Base-by-base conservation (phyloP, 2,113 vertebrate species). In the Cyanistes caeruleus region DNA sequence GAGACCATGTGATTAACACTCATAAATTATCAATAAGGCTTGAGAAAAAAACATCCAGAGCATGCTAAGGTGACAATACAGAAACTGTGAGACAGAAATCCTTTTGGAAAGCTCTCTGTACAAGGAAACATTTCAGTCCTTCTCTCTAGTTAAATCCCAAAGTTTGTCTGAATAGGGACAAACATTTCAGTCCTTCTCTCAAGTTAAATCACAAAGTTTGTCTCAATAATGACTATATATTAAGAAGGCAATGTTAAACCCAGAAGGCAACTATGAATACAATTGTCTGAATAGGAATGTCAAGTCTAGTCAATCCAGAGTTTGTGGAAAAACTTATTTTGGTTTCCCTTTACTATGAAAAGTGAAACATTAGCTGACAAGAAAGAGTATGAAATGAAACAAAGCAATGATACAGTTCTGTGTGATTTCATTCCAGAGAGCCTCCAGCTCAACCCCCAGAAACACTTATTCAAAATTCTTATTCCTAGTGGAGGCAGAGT, bases 21-120 rank as follows among this genome's bases (percentile, higher is more conserved):
- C 37, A 1, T 28, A 68, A 87, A 64, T 58, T 55, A 89, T 44
- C 74, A 65, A 44, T 30, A 74, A 74, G 22, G 13, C 28, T 70
- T 25, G 28, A 88, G 37, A 17, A 56, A 56, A 48, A 78, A 56
- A 15, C 2, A 14, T 2, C 7, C 18, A n/a, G 69, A 62, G 11
- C 1, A 0, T 62, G 30, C n/a, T 70, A 73, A 60, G 49, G 22
- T 52, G 30, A 73, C 7, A 5, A 25, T 7, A 33, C 0, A 84
- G 51, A 74, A 74, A 46, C 31, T 22, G 16, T 15, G 58, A 69
- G 53, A 60, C 44, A 84, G 53, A 91, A 59, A 41, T 60, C n/a
- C 21, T 5, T 48, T 58, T 48, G 51, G 55, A 74, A 89, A 84
- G 11, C 21, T 59, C 23, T 67, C 23, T 46, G 12, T 33, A 35